Percentiles rank a stretch among this genome's conserved stretches.
phyloP scores from a whole-genome alignment of 2,888 invertebrate species.

The Furcula furcula region DNA sequence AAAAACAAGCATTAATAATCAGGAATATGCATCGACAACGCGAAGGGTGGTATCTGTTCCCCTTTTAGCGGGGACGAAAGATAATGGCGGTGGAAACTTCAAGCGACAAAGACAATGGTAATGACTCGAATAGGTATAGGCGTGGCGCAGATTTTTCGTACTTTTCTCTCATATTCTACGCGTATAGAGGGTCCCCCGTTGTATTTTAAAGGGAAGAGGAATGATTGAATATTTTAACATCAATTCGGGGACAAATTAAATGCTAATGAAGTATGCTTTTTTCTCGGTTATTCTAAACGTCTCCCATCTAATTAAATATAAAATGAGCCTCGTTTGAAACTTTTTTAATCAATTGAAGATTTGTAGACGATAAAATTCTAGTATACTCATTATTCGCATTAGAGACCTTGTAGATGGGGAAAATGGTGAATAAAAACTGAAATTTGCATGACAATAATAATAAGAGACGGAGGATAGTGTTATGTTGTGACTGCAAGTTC shows the following conservation, averaged over 20 bases:
- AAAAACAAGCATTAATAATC: slow-evolving; percentile 80
- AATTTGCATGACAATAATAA: slow-evolving; percentile 53
- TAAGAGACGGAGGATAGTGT: slow-evolving; percentile 44
- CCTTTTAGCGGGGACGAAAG: slow-evolving; percentile 55
- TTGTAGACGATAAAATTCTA: no score
- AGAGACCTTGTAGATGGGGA: no score
- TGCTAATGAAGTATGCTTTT: slow-evolving; percentile 13
- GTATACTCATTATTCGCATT: no score
- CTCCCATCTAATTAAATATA: no score
- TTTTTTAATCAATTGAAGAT: no score
- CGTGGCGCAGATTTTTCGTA: slow-evolving; percentile 34
- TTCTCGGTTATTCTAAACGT: no score
- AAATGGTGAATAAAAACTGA: slow-evolving; percentile 52
- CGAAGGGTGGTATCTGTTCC: slow-evolving; percentile 48
- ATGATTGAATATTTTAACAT: slow-evolving; percentile 25
- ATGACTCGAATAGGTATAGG: slow-evolving; percentile 44
- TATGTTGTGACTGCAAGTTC: slow-evolving; percentile 47
- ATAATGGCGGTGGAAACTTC: slow-evolving; percentile 62
- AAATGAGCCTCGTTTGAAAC: no score
- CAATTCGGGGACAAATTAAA: slow-evolving; percentile 1
- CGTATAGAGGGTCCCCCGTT: slow-evolving; percentile 10
- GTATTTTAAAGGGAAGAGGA: slow-evolving; percentile 13
- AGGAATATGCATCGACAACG: slow-evolving; percentile 75
- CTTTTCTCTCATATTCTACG: no score
- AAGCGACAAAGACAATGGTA: slow-evolving; percentile 59